Conservation (phyloP, 2,888 invertebrate genomes). For the Actias luna region DNA sequence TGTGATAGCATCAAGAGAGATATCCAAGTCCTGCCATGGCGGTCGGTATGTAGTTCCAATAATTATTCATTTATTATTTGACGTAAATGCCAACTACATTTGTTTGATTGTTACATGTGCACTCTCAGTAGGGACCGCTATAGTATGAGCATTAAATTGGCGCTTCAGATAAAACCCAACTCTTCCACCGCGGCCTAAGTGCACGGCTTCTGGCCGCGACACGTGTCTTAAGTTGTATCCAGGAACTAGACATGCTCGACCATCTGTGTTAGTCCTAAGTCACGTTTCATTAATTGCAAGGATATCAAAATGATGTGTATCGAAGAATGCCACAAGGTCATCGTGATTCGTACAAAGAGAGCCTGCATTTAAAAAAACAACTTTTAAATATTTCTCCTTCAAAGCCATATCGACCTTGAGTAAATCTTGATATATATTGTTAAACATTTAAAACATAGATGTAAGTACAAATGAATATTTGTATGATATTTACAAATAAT, state of each 20-base stretch:
- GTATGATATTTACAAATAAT: background rate
- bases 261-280: background rate
- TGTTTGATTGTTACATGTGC: background rate
- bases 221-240: slow-evolving; percentile 12
- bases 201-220: background rate
- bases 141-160: background rate
- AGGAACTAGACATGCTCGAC: background rate
- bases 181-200: too few relatives aligned
- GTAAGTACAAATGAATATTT: background rate
- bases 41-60: slow-evolving; percentile 10
- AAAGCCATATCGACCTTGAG: too few relatives aligned
- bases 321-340: background rate
- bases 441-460: background rate
- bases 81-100: slow-evolving; percentile 7
- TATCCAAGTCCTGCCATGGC: slow-evolving; percentile 4
- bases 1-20: background rate
- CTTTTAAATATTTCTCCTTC: background rate
- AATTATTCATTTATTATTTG: background rate
- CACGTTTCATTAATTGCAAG: background rate
- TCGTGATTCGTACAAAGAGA: background rate
- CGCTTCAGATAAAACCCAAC: slow-evolving; percentile 2
- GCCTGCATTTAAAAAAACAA: background rate
- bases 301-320: background rate
- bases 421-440: too few relatives aligned
- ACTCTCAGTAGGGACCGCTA: background rate